These are phyloP conservation scores for Catotricha subobsoleta DNA, from an alignment of 2,888 invertebrate genomes.

Conservation along the genomic window DNA sequence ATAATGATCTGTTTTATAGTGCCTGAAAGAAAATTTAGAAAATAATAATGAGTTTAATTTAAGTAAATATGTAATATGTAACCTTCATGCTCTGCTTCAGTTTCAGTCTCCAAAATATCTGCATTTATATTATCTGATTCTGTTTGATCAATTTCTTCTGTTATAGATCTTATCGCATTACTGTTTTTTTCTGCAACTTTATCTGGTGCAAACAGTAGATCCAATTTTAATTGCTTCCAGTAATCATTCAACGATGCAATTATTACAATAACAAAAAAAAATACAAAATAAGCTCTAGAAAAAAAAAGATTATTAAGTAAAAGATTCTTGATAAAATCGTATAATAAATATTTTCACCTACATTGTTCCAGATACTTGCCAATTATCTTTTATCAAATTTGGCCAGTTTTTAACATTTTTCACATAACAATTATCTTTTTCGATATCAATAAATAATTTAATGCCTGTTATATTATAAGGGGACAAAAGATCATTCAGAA, in stretches of 20 bases:
- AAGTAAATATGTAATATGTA: too few species aligned
- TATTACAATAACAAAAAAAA: slow-evolving; percentile 29
- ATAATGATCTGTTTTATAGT: slow-evolving; percentile 35
- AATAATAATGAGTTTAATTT: too few species aligned
- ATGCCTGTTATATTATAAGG: slow-evolving; percentile 36
- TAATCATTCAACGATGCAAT: slow-evolving; percentile 33
- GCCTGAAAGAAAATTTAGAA: too few species aligned
- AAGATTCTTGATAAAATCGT: background rate
- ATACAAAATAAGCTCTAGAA: slow-evolving; percentile 31
- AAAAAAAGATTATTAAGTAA: slow-evolving; percentile 5
- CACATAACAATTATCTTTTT: slow-evolving; percentile 39
- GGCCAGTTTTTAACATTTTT: slow-evolving; percentile 21
- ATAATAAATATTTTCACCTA: slow-evolving; percentile 18
- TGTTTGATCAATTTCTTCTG: slow-evolving; percentile 9
- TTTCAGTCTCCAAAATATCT: background rate
- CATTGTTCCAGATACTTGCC: slow-evolving; percentile 33
- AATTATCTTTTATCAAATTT: too few species aligned
- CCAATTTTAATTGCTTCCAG: slow-evolving; percentile 12
- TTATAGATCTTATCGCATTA: slow-evolving; percentile 17
- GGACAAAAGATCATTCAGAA: slow-evolving; percentile 17
- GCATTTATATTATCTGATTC: slow-evolving; percentile 6
- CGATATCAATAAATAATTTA: slow-evolving; percentile 37
- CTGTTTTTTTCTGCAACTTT: slow-evolving; percentile 14
- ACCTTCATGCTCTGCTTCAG: too few species aligned
- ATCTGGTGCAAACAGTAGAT: slow-evolving; percentile 2